These are phyloP conservation scores for Plecotus auritus DNA, from an alignment of 2,113 vertebrate genomes.

Conservation along the genomic window DNA sequence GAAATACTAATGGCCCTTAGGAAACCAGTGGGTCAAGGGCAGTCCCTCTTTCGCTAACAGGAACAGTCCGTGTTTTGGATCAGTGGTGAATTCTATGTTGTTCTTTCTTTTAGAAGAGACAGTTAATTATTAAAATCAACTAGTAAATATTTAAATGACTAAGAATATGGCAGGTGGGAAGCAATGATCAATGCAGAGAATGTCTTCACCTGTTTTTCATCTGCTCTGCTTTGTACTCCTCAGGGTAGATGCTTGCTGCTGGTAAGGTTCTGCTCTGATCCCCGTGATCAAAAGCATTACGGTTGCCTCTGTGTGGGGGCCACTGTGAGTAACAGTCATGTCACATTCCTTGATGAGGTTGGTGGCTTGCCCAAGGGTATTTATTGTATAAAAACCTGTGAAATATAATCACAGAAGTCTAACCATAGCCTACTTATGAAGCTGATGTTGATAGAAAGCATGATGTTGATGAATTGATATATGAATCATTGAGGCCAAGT, in stretches of 20 bases:
- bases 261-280: no score
- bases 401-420: no score
- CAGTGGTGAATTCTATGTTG: no score
- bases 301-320: background rate
- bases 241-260: background rate
- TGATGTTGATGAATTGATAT: no score
- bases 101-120: background rate
- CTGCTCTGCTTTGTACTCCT: background rate
- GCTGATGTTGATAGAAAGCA: no score
- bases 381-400: no score
- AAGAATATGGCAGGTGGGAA: background rate
- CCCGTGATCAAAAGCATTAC: no score
- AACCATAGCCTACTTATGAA: no score
- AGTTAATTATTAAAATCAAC: background rate
- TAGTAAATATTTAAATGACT: background rate
- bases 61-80: background rate
- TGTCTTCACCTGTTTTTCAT: background rate
- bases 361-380: no score
- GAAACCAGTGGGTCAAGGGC: no score
- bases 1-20: background rate
- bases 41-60: background rate
- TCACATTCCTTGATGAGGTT: background rate
- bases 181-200: background rate
- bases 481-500: no score
- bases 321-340: background rate